Base-by-base conservation (phyloP, 2,797 vertebrate species). In the Emydoidea blandingii region DNA sequence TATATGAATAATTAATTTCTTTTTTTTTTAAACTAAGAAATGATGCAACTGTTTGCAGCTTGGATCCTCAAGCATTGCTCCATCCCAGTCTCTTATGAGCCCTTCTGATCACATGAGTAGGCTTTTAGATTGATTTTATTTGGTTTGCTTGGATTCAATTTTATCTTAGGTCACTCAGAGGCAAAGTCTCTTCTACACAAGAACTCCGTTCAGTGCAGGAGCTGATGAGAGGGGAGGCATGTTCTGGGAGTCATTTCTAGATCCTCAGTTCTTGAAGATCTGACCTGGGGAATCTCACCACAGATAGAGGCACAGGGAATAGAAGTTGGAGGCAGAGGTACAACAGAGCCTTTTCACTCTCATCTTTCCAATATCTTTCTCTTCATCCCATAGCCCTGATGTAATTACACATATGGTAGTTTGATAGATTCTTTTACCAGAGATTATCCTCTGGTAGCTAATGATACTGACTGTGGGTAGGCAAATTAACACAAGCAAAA, bases 31-130 rank as follows among this genome's bases (percentile, higher is more conserved):
- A 37, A 4, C 19, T 79, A 59, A 80, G 8, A 44, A 81, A 27
- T 21, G 82, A 65, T 7, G 1, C 0, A 49, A 9, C 50, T 0
- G 57, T 85, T 87, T 47, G 2, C 44, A 27, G 31, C 34, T 65
- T 65, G 34, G 57, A 49, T 47, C 59, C 59, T n/a, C 57, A 34
- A 16, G 27, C 50, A 50, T 62, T 11, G 8, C 8, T 7, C 52
- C 19, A 62, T 29, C 9, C 27, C 8, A 79, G 6, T n/a, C 5
- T 1, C 47, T 31, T 14, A 47, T 78, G 12, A 56, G 1, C 34
- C n/a, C 54, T 50, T n/a, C 53, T 57, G 4, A 11, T 68, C 74
- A 5, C 2, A 4, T 41, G 31, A 81, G 1, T 1, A 21, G 12
- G 0, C 92, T 93, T 85, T 72, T 25, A 49, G 31, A 57, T 23